Percentiles rank a stretch among this genome's conserved stretches.
phyloP scores from a whole-genome alignment of 2,113 vertebrate species.

The Pelodiscus sinensis region DNA sequence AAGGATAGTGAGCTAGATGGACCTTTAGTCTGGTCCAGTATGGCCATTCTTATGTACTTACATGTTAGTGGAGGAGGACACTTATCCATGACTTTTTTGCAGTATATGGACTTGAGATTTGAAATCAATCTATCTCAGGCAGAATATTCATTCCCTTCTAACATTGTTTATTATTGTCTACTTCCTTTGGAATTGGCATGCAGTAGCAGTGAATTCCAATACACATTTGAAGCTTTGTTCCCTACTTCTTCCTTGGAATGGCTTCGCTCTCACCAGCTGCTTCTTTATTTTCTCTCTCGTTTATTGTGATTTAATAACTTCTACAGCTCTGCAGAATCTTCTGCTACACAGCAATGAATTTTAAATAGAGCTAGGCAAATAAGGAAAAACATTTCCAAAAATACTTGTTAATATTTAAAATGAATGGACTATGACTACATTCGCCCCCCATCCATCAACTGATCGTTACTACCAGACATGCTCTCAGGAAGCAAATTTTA shows the following conservation, averaged over 20 bases:
- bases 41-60: no score
- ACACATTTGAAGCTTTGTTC: not conserved
- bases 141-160: accelerated
- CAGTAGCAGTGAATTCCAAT: not conserved
- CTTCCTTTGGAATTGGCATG: not conserved
- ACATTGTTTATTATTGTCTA: not conserved
- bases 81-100: accelerated
- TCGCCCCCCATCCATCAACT: not conserved
- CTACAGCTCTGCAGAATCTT: not conserved
- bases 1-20: not conserved
- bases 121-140: not conserved
- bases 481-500: not conserved
- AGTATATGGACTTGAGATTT: not conserved
- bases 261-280: not conserved
- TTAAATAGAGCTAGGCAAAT: not conserved
- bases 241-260: not conserved
- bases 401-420: not conserved
- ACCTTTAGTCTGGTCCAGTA: no score
- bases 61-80: not conserved
- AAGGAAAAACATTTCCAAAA: not conserved
- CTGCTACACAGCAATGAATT: not conserved
- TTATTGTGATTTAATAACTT: not conserved
- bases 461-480: not conserved
- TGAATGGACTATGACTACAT: not conserved
- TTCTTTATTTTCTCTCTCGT: not conserved